phyloP scores from a whole-genome alignment of 1,140 invertebrate species.

The Zaprionus capensis region DNA sequence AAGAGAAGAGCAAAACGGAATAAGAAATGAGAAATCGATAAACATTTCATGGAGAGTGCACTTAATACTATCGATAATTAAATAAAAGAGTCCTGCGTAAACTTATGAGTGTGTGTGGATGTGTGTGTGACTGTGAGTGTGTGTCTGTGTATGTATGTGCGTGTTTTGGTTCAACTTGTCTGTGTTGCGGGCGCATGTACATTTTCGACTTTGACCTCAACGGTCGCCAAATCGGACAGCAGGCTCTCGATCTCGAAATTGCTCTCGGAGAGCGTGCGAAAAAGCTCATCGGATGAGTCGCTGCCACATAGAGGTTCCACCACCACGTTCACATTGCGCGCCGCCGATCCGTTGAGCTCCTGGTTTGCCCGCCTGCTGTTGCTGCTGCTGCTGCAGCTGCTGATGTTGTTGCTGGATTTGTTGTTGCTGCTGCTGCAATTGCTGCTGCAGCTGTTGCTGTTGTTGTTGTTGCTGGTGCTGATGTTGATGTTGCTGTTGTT shows the following conservation, averaged over 20 bases:
- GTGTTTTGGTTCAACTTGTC: slow-evolving; percentile 20
- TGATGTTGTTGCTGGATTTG: slow-evolving; percentile 16
- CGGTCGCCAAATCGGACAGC: slow-evolving; percentile 85
- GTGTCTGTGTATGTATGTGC: neutral
- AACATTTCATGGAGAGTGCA: slow-evolving; percentile 19
- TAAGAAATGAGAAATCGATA: slow-evolving; percentile 49
- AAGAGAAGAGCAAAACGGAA: slow-evolving; percentile 50
- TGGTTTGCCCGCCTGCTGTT: slow-evolving; percentile 39
- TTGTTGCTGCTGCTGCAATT: slow-evolving; percentile 18
- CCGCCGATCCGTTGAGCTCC: slow-evolving; percentile 65
- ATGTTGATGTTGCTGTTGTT: slow-evolving; percentile 50
- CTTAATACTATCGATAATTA: neutral
- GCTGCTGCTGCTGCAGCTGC: slow-evolving; percentile 14
- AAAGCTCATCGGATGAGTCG: slow-evolving; percentile 83
- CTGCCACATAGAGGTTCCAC: slow-evolving; percentile 80
- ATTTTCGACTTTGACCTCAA: slow-evolving; percentile 85
- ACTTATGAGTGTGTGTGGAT: neutral
- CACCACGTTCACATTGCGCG: slow-evolving; percentile 75
- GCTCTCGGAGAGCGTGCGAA: slow-evolving; percentile 82
- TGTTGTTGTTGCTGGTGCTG: slow-evolving; percentile 9
- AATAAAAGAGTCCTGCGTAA: slow-evolving; percentile 23
- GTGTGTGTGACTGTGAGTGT: slow-evolving; percentile 1
- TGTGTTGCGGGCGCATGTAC: slow-evolving; percentile 68
- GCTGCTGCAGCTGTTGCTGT: slow-evolving; percentile 16
- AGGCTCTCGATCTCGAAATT: slow-evolving; percentile 86